phyloP scores from a whole-genome alignment of 2,113 vertebrate species.

The Ctenodactylus gundi region DNA sequence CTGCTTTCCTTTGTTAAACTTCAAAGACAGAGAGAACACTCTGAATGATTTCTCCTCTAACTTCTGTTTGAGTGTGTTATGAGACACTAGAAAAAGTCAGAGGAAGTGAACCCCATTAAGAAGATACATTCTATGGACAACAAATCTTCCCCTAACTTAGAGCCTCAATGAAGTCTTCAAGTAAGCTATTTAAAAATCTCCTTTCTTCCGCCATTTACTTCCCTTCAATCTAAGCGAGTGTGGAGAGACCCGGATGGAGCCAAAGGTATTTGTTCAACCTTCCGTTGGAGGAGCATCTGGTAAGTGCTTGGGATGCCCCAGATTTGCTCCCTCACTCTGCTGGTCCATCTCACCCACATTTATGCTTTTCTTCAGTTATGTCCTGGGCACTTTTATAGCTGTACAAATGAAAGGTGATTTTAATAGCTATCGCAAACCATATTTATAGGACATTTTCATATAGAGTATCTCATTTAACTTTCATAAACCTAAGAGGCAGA shows the following conservation, averaged over 20 bases:
- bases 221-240: background rate
- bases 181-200: background rate
- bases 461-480: background rate
- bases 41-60: background rate
- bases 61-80: conserved; percentile 9
- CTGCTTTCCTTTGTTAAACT: background rate
- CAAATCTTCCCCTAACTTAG: background rate
- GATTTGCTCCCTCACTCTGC: background rate
- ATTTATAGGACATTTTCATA: background rate
- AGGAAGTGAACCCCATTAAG: background rate
- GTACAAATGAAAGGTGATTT: background rate
- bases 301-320: background rate
- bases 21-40: conserved; percentile 9
- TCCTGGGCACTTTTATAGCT: background rate
- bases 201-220: background rate
- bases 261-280: background rate
- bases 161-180: background rate
- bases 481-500: background rate
- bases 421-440: background rate
- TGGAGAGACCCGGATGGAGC: background rate
- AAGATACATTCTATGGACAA: background rate
- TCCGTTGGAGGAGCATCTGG: background rate
- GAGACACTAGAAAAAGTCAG: background rate
- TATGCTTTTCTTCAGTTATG: background rate
- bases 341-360: background rate